Base-by-base conservation (phyloP, 2,113 vertebrate genomes). In the Setophaga petechia region DNA sequence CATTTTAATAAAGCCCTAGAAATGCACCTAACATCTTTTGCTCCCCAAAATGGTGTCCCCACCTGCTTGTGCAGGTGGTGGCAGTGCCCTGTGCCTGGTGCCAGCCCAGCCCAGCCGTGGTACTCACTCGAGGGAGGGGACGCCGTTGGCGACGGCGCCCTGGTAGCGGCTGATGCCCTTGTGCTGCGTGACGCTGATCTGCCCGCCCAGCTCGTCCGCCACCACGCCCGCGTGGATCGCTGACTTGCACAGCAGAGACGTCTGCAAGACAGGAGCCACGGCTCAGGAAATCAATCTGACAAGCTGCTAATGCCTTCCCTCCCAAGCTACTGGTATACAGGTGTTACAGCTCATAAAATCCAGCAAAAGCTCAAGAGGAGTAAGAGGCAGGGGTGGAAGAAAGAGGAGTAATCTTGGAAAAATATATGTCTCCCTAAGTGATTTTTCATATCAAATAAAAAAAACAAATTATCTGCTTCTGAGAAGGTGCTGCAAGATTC, bases 221-320 rank as follows among this genome's bases (percentile, higher is more conserved):
- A 99, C 97, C 35, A 98, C 68, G 57, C 99, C 99, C 0, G 99
- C 98, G 0, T 99, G 99, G 76, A 99, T 97, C 4, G 98, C 99
- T 1, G 99, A 96, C 95, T 99, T 99, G 97, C 99, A 99, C 81
- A 99, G 83, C 90, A 98, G 94, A 2, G 99, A 99, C 8, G 98
- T 99, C 99, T 99, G 95, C 84, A 98, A 98, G 44, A 95, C 35
- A 97, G 84, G 22, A 85, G 46, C 19, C 83, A 37, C 71, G 93
- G 62, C 83, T 80, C 59, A 44, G 58, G 10, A 63, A 39, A 41
- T 28, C 51, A 5, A 1, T 4, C 83, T 80, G 81, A 41, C 75
- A 75, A 46, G 43, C 39, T 10, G 62, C 63, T 67, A 46, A 27
- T 5, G 13, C 61, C 81, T 75, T 28, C 28, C 37, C 24, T 63